A percentile compares a stretch with the other conserved stretches of the same genome.
Evolutionary conservation across 1,140 invertebrate species (phyloP).

Genomic region (Bilobella aurantiaca): DNA sequence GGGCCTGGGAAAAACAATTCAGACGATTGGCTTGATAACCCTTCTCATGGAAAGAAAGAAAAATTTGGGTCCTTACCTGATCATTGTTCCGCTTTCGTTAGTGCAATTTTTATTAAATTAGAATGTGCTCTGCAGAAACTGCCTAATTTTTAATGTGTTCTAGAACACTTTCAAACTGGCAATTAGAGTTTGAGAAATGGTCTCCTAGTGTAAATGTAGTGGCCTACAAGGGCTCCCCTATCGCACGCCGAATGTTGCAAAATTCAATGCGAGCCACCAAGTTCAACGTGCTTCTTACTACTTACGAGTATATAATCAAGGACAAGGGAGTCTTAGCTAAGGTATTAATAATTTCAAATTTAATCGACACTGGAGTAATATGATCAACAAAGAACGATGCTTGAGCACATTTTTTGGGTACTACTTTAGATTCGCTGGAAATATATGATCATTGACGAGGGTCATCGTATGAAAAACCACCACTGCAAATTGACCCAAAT

Average conservation of each 20-base stretch:
- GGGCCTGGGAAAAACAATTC: conserved; percentile 52
- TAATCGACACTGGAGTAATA: too few species aligned
- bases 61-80: conserved; percentile 56
- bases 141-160: conserved; percentile 1
- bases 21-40: conserved; percentile 53
- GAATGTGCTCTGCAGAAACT: conserved; percentile 45
- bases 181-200: conserved; percentile 62
- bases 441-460: conserved; percentile 66
- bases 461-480: conserved; percentile 65
- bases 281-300: conserved; percentile 59
- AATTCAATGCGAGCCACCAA: conserved; percentile 47
- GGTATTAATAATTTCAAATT: too few species aligned
- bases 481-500: conserved; percentile 61
- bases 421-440: conserved; percentile 48
- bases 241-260: conserved; percentile 45
- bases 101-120: conserved; percentile 39
- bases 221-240: conserved; percentile 59
- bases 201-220: conserved; percentile 53
- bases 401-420: conserved; percentile 56
- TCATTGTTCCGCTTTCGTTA: conserved; percentile 73
- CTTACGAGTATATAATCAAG: conserved; percentile 61
- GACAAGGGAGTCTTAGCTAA: conserved; percentile 55
- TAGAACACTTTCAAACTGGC: conserved; percentile 57
- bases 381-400: too few species aligned
- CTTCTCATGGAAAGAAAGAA: conserved; percentile 59